These are phyloP conservation scores for Melolontha melolontha DNA, from an alignment of 2,888 invertebrate genomes.

Conservation along the genomic window DNA sequence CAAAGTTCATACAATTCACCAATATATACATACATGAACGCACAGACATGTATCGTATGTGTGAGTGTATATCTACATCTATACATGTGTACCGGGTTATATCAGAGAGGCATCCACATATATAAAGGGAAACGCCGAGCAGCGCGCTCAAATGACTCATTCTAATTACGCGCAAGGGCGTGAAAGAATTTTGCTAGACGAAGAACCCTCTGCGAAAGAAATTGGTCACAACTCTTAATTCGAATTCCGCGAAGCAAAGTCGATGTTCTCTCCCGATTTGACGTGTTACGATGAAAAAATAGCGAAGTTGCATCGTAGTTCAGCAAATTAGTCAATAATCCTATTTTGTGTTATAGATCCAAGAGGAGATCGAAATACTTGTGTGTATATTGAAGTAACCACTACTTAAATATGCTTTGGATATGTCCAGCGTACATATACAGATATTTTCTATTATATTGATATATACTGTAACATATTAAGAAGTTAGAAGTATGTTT, in stretches of 20 bases:
- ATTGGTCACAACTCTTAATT: conserved; percentile 39
- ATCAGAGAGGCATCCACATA: conserved; percentile 14
- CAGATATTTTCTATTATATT: no score
- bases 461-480: no score
- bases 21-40: not conserved
- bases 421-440: no score
- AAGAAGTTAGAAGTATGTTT: no score
- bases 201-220: conserved; percentile 29
- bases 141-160: conserved; percentile 33
- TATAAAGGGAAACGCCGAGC: conserved; percentile 29
- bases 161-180: conserved; percentile 38
- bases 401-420: no score
- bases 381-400: no score
- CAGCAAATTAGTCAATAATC: no score
- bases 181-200: conserved; percentile 37
- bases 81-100: not conserved
- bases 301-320: no score
- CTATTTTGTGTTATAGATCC: no score
- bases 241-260: conserved; percentile 36
- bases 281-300: no score
- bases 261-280: conserved; percentile 10
- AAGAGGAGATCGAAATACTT: no score
- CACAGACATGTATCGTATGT: conserved; percentile 2
- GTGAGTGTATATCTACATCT: not conserved
- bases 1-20: conserved; percentile 5